A percentile compares a stretch with the other conserved stretches of the same genome.
Conservation (phyloP, 2,113 vertebrate genomes). For the Periophthalmodon schlosseri region DNA sequence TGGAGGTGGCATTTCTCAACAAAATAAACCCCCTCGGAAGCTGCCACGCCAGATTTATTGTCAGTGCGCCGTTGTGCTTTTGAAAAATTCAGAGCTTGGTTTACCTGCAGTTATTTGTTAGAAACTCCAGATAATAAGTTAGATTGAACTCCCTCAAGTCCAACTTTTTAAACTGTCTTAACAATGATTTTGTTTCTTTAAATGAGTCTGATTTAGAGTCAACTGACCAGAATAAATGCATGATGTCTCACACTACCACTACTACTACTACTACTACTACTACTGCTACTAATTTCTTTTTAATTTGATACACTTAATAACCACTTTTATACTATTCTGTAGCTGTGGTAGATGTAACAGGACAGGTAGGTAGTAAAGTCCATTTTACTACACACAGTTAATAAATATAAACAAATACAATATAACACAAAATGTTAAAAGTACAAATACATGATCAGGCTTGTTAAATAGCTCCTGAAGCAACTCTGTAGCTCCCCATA, state of each 20-base stretch:
- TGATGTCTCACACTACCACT: too few relatives aligned
- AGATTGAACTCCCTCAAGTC: neutral
- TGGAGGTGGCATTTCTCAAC: constrained; percentile 40
- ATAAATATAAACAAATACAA: too few relatives aligned
- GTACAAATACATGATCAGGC: neutral
- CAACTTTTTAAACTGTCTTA: neutral
- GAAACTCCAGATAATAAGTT: constrained; percentile 1
- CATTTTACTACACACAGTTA: too few relatives aligned
- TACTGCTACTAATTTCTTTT: too few relatives aligned
- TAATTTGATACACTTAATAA: too few relatives aligned
- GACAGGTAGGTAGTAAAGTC: too few relatives aligned
- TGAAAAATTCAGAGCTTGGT: constrained; percentile 12
- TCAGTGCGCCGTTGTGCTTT: constrained; percentile 9
- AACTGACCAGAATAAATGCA: neutral
- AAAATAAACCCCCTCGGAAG: neutral
- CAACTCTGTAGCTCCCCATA: neutral
- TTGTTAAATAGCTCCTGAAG: neutral
- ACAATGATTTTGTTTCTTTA: neutral
- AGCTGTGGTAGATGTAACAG: too few relatives aligned
- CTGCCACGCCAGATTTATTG: constrained; percentile 5
- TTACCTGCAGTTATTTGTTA: constrained; percentile 12
- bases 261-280: too few relatives aligned
- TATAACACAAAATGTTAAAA: too few relatives aligned
- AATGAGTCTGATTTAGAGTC: neutral
- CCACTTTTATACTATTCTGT: too few relatives aligned